Percentiles rank a stretch among this genome's conserved stretches.
phyloP scores from a whole-genome alignment of 1,140 invertebrate species.

The Hermetia illucens region DNA sequence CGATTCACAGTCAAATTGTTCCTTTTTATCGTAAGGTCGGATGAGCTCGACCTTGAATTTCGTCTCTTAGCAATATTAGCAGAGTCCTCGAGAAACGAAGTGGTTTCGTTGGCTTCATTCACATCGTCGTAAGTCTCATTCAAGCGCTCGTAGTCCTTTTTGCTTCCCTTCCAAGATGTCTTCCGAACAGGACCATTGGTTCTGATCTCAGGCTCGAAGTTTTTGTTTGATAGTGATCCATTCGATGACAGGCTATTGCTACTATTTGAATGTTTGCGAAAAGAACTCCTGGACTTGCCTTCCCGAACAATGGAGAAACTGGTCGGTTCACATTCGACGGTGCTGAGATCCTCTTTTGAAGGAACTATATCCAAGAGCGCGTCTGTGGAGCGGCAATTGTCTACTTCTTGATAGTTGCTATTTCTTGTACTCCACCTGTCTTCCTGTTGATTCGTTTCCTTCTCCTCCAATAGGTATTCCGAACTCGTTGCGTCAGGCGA shows the following conservation, averaged over 20 bases:
- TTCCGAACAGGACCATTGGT: slow-evolving; percentile 1
- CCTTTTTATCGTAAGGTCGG: slow-evolving; percentile 1
- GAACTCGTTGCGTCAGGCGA: slow-evolving; percentile 12
- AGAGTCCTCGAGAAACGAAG: no score
- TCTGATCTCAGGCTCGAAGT: not conserved
- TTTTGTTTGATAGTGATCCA: not conserved
- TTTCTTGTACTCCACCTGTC: slow-evolving; percentile 3
- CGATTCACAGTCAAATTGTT: slow-evolving; percentile 1
- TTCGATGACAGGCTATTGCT: slow-evolving; percentile 6
- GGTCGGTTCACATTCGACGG: not conserved
- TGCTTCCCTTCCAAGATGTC: not conserved
- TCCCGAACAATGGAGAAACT: slow-evolving; percentile 3
- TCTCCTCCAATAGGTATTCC: slow-evolving; percentile 5
- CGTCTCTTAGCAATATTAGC: no score
- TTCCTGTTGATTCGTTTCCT: not conserved
- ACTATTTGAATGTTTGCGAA: slow-evolving; percentile 3
- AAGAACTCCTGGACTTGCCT: slow-evolving; percentile 1
- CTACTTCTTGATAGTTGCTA: slow-evolving; percentile 13
- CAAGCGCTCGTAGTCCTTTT: slow-evolving; percentile 2
- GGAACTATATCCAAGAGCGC: slow-evolving; percentile 11
- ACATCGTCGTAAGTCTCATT: slow-evolving; percentile 5
- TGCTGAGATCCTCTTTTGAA: not conserved
- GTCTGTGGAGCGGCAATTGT: slow-evolving; percentile 27
- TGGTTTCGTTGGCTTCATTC: not conserved
- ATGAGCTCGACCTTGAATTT: slow-evolving; percentile 8